Evolutionary conservation across 2,888 invertebrate genomes (phyloP), one percentile per base, ranked within the genome.

Genomic region (Synanthedon formicaeformis): DNA sequence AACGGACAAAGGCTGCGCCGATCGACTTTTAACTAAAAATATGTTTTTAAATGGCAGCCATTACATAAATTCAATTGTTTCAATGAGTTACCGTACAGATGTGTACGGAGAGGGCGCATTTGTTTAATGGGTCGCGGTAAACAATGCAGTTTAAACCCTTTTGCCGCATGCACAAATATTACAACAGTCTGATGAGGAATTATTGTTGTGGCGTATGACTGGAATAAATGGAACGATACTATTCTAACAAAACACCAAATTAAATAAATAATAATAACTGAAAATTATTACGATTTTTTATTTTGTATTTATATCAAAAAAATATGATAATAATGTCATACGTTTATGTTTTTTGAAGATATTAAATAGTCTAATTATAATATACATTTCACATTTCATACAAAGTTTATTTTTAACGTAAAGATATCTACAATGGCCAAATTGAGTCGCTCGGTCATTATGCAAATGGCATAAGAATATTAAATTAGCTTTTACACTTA

Each of bases 371-470:
- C 6, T 27, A 27, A 27, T 27, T 27, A 27, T 6, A 27, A 6
- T 5, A 27, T 27, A 27, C 27, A 34, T 34, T 34, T 8, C 27
- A 34, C 6, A 34, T 34, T 34, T 34, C 27, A 8, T 34, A 8
- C 8, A 34, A 34, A 34, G 8, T 34, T 34, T 34, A 34, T 8
- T 34, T 50, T 27, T 54, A 51, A 14, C 48, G 23, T 4, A 23
- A 23, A 23, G 4, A 23, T 23, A 23, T 23, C 4, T 23, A 23
- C 23, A 23, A 23, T 23, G 48, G 23, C 58, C 66, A 71, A 75
- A 81, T 81, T 81, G 78, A 81, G 76, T 63, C 66, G 71, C 79
- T 71, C 69, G 68, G 70, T 73, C 71, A 71, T 81, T 81, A 82
- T 81, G 81, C 67, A 77, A 81, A 82, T 79, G 61, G 59, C 55